A percentile compares a stretch with the other conserved stretches of the same genome.
phyloP scores from a whole-genome alignment of 2,113 vertebrate species.

The Archilochus colubris region DNA sequence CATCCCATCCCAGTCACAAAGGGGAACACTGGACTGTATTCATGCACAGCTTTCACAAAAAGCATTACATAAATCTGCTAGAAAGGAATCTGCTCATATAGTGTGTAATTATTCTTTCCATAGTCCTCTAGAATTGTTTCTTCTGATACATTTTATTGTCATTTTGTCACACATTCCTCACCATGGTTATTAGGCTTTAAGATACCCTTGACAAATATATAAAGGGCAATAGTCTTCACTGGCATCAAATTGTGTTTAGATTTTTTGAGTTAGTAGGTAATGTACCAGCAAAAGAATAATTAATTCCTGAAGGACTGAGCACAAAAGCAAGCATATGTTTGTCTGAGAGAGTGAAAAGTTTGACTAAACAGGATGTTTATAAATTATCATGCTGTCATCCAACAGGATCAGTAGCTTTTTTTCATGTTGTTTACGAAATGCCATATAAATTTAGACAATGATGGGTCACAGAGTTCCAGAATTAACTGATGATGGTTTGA shows the following conservation, averaged over 20 bases:
- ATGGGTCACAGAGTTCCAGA: conserved; percentile 9
- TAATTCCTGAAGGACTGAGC: conserved; percentile 29
- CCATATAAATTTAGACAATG: conserved; percentile 12
- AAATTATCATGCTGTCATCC: not conserved
- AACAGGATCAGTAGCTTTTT: conserved; percentile 15
- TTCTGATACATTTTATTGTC: conserved; percentile 21
- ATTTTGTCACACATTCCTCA: not conserved
- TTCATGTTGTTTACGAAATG: conserved; percentile 4
- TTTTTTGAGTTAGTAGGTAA: conserved; percentile 33
- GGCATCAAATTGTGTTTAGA: conserved; percentile 10
- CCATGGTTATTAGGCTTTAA: conserved; percentile 36
- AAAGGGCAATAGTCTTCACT: conserved; percentile 13
- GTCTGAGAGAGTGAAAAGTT: conserved; percentile 34
- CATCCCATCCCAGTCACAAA: not conserved
- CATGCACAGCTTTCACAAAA: not conserved
- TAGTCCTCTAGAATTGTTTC: not conserved
- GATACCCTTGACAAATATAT: conserved; percentile 33
- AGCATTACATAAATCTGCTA: not conserved
- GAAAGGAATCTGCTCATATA: not conserved
- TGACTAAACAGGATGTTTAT: conserved; percentile 1
- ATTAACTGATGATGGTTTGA: not conserved
- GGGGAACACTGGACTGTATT: not conserved
- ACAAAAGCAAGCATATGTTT: not conserved
- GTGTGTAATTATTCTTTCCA: not conserved
- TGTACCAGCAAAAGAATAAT: conserved; percentile 22